Evolutionary conservation across 2,113 vertebrate species (phyloP), one percentile per base, ranked within the genome.

Genomic region (Balaeniceps rex): DNA sequence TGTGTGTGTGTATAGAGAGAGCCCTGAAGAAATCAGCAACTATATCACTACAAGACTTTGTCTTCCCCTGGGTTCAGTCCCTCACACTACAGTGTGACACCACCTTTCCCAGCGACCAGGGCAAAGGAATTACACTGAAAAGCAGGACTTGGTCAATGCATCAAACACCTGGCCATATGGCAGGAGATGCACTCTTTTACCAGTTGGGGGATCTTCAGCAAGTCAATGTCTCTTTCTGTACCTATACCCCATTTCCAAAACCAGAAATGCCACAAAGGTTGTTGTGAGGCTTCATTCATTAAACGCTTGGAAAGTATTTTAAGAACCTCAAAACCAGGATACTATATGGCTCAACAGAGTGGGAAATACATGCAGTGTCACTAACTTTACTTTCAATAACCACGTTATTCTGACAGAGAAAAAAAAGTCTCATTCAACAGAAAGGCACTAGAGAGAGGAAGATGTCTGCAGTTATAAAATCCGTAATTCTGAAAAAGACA

Each of bases 1-100:
- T 4, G 22, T 8, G 8, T 15, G 19, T 26, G 14, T 2, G 1
- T 5, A 60, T 0, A n/a, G 14, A 68, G 31, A 9, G 7, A 23
- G 42, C 7, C 49, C 36, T 33, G 33, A 28, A 23, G 10, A 51
- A 55, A 74, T 33, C n/a, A 74, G 74, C 6, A n/a, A 36, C 63
- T 52, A 0, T 6, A 47, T 6, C 60, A 33, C 54, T 74, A 49
- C 22, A 44, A 69, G 55, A 58, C n/a, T 44, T 23, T 26, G 17
- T 31, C n/a, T 29, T 51, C 25, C 40, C 9, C 26, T 19, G 17
- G 2, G 16, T 29, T 75, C 58, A 63, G 28, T 24, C 36, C 21
- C 40, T 65, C 71, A 54, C 25, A 12, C 18, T 24, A 22, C 16
- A 12, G 15, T 2, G 24, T 12, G 64, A 44, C 34, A 34, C 6